Percentiles rank a stretch among this genome's conserved stretches.
Conservation (phyloP, 2,888 invertebrate species). For the Choreutis nemorana region DNA sequence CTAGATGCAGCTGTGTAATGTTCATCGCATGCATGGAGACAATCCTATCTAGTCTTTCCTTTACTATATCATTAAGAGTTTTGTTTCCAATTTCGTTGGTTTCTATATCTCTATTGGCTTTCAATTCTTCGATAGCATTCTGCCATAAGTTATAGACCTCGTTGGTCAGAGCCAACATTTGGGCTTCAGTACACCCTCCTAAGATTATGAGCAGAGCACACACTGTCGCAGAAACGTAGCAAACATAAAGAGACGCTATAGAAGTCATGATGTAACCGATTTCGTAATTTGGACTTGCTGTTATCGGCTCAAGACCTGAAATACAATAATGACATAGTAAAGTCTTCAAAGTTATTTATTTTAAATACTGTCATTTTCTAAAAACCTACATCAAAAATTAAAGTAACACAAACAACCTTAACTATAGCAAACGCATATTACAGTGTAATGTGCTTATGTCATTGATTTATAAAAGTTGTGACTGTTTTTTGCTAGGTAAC, state of each 20-base stretch:
- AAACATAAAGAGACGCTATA: constrained; percentile 16
- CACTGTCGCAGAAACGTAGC: constrained; percentile 22
- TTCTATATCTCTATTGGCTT: no score
- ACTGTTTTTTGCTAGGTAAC: no score
- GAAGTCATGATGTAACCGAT: constrained; percentile 17
- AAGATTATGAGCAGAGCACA: constrained; percentile 25
- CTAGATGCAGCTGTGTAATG: constrained; percentile 17
- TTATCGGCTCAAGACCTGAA: constrained; percentile 34
- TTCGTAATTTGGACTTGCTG: constrained; percentile 32
- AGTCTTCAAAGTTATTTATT: neutral
- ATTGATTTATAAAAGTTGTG: no score
- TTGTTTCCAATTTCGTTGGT: no score
- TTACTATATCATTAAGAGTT: constrained; percentile 21
- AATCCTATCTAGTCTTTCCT: constrained; percentile 18
- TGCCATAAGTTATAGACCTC: constrained; percentile 2
- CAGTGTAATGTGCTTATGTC: no score
- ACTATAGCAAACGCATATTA: no score
- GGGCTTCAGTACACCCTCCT: constrained; percentile 14
- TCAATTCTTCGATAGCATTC: neutral
- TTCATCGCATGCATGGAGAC: constrained; percentile 23
- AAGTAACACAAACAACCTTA: constrained; percentile 14
- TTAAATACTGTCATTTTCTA: neutral
- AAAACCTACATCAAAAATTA: constrained; percentile 11
- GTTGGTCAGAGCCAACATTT: constrained; percentile 3
- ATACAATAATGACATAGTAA: constrained; percentile 6